phyloP scores from a whole-genome alignment of 1,140 invertebrate species.

The Aphis craccivora region DNA sequence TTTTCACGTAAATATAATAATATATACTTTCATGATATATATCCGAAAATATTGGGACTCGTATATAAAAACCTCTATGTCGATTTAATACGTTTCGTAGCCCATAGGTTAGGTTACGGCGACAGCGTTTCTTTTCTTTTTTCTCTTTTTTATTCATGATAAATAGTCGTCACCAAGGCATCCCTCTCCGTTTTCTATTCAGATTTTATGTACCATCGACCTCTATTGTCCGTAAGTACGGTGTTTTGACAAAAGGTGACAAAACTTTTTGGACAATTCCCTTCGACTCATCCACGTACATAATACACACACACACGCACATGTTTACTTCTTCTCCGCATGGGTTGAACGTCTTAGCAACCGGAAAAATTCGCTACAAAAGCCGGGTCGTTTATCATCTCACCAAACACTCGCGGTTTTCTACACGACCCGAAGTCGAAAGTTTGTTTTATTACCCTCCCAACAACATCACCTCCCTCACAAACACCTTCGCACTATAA shows the following conservation, averaged over 20 bases:
- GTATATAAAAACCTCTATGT: not conserved
- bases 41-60: not conserved
- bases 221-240: slow-evolving; percentile 53
- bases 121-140: not conserved
- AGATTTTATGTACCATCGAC: slow-evolving; percentile 39
- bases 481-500: not conserved
- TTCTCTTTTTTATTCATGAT: slow-evolving; percentile 47
- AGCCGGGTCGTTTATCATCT: slow-evolving; percentile 56
- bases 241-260: slow-evolving; percentile 55
- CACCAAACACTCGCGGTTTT: slow-evolving; percentile 26
- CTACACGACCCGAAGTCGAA: slow-evolving; percentile 42
- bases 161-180: slow-evolving; percentile 50
- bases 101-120: not conserved
- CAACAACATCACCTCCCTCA: too few species aligned
- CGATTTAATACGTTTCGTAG: slow-evolving; percentile 41
- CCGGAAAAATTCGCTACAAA: slow-evolving; percentile 54
- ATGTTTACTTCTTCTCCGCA: not conserved
- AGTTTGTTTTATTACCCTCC: slow-evolving; percentile 44
- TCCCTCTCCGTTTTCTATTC: slow-evolving; percentile 48
- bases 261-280: slow-evolving; percentile 56
- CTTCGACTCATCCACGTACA: not conserved
- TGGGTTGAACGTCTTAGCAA: slow-evolving; percentile 17
- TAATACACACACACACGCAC: not conserved
- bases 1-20: not conserved
- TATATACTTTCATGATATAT: not conserved